Evolutionary conservation across 2,888 invertebrate genomes (phyloP).

Genomic region (Ecliptopera silaceata): DNA sequence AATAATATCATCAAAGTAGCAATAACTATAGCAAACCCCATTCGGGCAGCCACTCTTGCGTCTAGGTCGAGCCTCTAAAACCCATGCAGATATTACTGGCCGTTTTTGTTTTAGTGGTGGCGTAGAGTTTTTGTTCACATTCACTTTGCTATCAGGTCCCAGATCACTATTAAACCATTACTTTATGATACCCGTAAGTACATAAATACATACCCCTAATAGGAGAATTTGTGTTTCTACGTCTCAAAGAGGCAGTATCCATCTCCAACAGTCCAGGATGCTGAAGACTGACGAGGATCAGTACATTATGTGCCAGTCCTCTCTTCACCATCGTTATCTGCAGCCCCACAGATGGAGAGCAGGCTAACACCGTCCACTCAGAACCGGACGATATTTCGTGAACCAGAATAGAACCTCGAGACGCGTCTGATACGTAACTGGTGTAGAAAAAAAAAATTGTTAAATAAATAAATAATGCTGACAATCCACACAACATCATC

Average conservation of each 20-base stretch:
- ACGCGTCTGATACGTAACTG: slow-evolving; percentile 87
- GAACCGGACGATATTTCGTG: slow-evolving; percentile 85
- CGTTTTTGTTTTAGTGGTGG: too few relatives aligned
- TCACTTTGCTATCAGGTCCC: too few relatives aligned
- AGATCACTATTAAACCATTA: too few relatives aligned
- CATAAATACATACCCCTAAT: slow-evolving; percentile 48
- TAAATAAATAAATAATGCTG: too few relatives aligned
- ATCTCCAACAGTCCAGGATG: slow-evolving; percentile 85
- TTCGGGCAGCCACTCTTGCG: too few relatives aligned
- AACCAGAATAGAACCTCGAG: slow-evolving; percentile 86
- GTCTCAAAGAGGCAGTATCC: slow-evolving; percentile 84
- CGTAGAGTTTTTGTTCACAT: too few relatives aligned
- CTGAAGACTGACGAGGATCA: slow-evolving; percentile 86
- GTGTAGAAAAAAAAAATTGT: slow-evolving; percentile 22
- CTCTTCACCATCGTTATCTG: slow-evolving; percentile 85
- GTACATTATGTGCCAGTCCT: slow-evolving; percentile 79
- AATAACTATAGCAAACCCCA: too few relatives aligned
- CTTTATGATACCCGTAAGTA: too few relatives aligned
- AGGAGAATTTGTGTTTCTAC: slow-evolving; percentile 81
- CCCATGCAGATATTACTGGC: too few relatives aligned
- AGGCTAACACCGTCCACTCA: slow-evolving; percentile 85
- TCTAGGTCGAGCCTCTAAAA: too few relatives aligned
- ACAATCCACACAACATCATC: too few relatives aligned
- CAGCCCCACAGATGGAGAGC: slow-evolving; percentile 83
- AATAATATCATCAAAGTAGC: too few relatives aligned